Percentiles rank a stretch among this genome's conserved stretches.
phyloP scores from a whole-genome alignment of 2,888 invertebrate genomes.

The Epinotia nisella region DNA sequence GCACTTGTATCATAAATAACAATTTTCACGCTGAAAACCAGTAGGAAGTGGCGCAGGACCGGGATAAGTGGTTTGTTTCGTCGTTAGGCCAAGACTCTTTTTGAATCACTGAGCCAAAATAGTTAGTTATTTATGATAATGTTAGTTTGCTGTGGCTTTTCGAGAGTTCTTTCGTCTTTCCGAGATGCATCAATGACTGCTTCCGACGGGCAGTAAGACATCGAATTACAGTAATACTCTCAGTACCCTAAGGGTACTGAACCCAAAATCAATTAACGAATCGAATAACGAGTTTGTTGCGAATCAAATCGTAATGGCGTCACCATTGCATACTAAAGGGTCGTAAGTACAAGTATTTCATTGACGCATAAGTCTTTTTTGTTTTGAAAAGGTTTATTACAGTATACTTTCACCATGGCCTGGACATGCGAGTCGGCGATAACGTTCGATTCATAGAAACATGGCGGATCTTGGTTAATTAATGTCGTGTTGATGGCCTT shows the following conservation, averaged over 20 bases:
- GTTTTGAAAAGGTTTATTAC: neutral
- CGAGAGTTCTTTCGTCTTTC: neutral
- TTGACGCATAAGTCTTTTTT: neutral
- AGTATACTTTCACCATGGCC: constrained; percentile 51
- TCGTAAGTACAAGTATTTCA: neutral
- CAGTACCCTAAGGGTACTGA: constrained; percentile 11
- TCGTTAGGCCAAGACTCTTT: too few relatives aligned
- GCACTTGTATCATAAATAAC: too few relatives aligned
- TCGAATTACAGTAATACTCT: neutral
- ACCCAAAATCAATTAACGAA: constrained; percentile 25
- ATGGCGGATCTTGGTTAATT: constrained; percentile 13
- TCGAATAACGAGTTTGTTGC: constrained; percentile 24
- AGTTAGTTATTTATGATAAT: too few relatives aligned
- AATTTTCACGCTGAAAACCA: too few relatives aligned
- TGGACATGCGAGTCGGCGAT: constrained; percentile 44
- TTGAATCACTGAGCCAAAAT: too few relatives aligned
- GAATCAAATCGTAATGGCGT: constrained; percentile 35
- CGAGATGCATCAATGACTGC: neutral
- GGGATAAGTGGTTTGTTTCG: too few relatives aligned
- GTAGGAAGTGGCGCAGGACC: too few relatives aligned
- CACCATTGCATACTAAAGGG: neutral
- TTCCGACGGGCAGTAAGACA: neutral
- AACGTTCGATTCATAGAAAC: constrained; percentile 19
- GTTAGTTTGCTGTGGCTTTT: neutral
- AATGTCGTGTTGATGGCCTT: constrained; percentile 6